These are phyloP conservation scores for Meteorus colon DNA, from an alignment of 2,888 invertebrate species.

Conservation along the genomic window DNA sequence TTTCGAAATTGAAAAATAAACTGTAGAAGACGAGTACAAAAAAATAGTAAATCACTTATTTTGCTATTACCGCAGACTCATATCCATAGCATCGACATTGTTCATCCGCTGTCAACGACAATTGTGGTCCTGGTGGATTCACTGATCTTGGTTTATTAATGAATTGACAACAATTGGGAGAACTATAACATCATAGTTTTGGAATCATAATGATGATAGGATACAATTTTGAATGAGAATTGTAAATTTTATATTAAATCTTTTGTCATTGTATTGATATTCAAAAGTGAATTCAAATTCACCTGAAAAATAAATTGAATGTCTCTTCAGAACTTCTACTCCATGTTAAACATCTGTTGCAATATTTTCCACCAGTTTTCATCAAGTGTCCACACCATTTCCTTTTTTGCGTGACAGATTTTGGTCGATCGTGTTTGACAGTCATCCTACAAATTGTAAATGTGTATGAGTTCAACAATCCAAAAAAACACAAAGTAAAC, in stretches of 20 bases:
- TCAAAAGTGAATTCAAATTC: neutral
- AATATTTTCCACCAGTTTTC: neutral
- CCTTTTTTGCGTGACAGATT: neutral
- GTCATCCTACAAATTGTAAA: neutral
- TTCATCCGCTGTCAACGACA: neutral
- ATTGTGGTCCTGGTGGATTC: neutral
- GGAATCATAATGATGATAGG: neutral
- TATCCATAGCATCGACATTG: conserved; percentile 11
- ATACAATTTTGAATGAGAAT: neutral
- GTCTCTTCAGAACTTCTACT: neutral
- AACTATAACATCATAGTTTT: neutral
- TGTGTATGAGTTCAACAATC: neutral
- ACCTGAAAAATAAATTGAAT: neutral
- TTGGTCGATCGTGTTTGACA: neutral
- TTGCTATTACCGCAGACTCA: too few species aligned
- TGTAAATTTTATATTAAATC: neutral
- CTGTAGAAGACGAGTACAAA: too few species aligned
- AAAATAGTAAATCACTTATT: too few species aligned
- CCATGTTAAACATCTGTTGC: neutral
- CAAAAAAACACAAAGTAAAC: neutral
- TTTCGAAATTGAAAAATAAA: too few species aligned
- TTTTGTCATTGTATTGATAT: neutral
- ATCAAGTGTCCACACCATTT: neutral
- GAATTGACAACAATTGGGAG: neutral
- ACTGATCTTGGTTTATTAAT: neutral